These are phyloP conservation scores for Trichacis sp. DNA, from an alignment of 2,888 invertebrate species.

Conservation along the genomic window DNA sequence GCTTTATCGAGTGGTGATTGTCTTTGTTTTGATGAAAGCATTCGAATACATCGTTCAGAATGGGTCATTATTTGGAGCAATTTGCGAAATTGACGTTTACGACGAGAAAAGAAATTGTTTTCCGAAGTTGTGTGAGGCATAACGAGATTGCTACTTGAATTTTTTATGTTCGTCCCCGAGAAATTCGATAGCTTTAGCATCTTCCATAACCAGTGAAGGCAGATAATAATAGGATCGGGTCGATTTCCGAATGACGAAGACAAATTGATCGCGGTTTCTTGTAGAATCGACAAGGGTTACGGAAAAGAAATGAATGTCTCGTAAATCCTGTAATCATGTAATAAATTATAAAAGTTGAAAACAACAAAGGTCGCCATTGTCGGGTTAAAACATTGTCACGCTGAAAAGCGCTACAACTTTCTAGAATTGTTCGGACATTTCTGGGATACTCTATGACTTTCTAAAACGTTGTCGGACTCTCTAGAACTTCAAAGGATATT, in stretches of 20 bases:
- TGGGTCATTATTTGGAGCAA: neutral
- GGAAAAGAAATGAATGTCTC: constrained; percentile 30
- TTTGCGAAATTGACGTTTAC: neutral
- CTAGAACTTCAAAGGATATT: too few relatives aligned
- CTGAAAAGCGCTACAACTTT: too few relatives aligned
- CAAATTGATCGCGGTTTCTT: constrained; percentile 34
- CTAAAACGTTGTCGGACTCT: too few relatives aligned
- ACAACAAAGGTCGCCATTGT: too few relatives aligned
- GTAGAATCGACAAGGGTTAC: constrained; percentile 20
- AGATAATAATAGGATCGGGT: constrained; percentile 40
- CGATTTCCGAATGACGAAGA: constrained; percentile 38
- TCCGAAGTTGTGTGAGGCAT: neutral
- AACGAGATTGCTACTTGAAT: constrained; percentile 36
- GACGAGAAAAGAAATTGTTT: neutral
- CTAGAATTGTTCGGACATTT: too few relatives aligned
- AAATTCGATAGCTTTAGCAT: constrained; percentile 32
- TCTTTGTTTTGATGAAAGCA: too few relatives aligned
- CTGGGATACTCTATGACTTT: too few relatives aligned
- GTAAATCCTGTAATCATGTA: neutral
- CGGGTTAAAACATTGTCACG: too few relatives aligned
- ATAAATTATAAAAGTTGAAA: too few relatives aligned
- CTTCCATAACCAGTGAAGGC: constrained; percentile 35
- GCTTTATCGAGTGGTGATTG: too few relatives aligned
- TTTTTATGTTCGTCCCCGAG: constrained; percentile 34
- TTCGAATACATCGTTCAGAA: too few relatives aligned